phyloP scores from a whole-genome alignment of 1,140 invertebrate genomes.

The Thaumetopoea pityocampa region DNA sequence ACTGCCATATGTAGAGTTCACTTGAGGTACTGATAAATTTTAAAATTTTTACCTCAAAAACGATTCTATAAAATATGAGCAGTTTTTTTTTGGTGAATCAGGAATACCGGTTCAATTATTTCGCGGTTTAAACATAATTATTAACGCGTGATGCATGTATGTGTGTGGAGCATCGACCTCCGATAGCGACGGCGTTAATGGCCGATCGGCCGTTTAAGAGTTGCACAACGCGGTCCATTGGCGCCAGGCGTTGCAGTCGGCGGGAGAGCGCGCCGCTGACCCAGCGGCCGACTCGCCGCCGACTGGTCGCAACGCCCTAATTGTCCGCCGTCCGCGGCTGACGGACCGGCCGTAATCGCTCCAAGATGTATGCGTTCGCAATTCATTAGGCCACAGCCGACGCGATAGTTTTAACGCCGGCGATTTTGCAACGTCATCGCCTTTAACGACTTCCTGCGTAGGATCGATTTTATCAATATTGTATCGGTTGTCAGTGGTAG shows the following conservation, averaged over 20 bases:
- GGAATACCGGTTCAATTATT: conserved; percentile 16
- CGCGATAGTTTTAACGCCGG: no score
- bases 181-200: conserved; percentile 42
- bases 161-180: conserved; percentile 64
- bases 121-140: conserved; percentile 14
- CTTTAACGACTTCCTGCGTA: no score
- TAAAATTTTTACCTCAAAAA: no score
- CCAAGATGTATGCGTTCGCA: conserved; percentile 39
- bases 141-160: conserved; percentile 25
- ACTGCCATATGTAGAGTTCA: no score
- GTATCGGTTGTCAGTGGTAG: no score
- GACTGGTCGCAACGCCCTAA: conserved; percentile 58
- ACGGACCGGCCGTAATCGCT: conserved; percentile 35
- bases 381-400: conserved; percentile 42
- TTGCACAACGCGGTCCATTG: conserved; percentile 56
- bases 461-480: no score
- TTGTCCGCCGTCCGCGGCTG: conserved; percentile 46
- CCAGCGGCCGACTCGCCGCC: conserved; percentile 51
- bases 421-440: no score
- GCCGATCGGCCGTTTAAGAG: conserved; percentile 40
- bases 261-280: conserved; percentile 64
- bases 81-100: conserved; percentile 10
- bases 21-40: no score
- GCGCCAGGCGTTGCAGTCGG: conserved; percentile 56
- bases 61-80: no score